Base-by-base conservation (phyloP, 2,113 vertebrate species). In the Acanthochromis polyacanthus region DNA sequence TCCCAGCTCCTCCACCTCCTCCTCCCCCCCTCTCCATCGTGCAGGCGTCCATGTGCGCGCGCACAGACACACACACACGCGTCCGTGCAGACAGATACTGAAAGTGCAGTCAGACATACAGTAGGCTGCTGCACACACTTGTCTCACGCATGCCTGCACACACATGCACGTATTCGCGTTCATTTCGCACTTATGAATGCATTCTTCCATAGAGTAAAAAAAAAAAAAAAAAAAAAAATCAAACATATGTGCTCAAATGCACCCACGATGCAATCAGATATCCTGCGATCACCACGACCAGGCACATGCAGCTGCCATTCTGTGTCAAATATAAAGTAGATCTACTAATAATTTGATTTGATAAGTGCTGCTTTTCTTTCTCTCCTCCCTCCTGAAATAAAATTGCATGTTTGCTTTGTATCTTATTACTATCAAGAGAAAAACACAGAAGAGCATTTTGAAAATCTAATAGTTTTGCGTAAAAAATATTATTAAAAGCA, bases 261-360 rank as follows among this genome's bases (percentile, higher is more conserved):
- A 71, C 69, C 63, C 25, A 43, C 56, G 28, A 65, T 69, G 61
- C 69, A 73, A 62, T 77, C 59, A 82, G 40, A 78, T 66, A 17
- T 59, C 23, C 59, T 63, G 16, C 69, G 63, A 66, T 83, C 66
- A 78, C 57, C 61, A 50, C n/a, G 10, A 57, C 51, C 61, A 51
- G 65, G 55, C 57, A 68, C 73, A 80, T 61, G 78, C 86, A 91
- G 88, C 91, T 93, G 92, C 89, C 91, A 86, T 75, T 82, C 32
- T 88, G 51, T 71, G 71, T 90, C 82, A 84, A 82, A 71, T 78
- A 68, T 57, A 83, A 85, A 87, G 87, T 72, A 32, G 75, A 71
- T 58, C 77, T 77, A 84, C 73, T 77, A 57, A 83, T 80, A 75
- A 86, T 87, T 67, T 63, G 20, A 75, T 66, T 63, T 75, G 58